Evolutionary conservation across 2,797 vertebrate genomes (phyloP).

Genomic region (Lophius americanus): DNA sequence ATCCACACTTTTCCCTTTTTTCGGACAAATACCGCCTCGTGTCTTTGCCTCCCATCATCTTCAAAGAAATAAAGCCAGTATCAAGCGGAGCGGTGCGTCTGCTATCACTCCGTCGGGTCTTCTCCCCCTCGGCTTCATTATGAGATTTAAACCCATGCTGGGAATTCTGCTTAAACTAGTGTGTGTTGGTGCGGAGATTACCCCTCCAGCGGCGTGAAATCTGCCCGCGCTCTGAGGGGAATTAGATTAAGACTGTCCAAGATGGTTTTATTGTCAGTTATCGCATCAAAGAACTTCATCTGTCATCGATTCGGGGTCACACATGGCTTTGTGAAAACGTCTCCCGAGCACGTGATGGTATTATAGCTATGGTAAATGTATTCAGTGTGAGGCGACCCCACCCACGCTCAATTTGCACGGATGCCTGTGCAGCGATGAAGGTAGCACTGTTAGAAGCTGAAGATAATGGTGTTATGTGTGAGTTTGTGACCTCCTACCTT

Average conservation of each 20-base stretch:
- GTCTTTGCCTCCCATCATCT: slow-evolving; percentile 24
- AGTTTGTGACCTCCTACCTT: slow-evolving; percentile 73
- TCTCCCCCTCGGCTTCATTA: slow-evolving; percentile 62
- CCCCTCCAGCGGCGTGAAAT: slow-evolving; percentile 66
- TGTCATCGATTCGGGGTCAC: slow-evolving; percentile 47
- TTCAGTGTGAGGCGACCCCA: slow-evolving; percentile 28
- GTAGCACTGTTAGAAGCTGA: neutral
- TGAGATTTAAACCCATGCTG: slow-evolving; percentile 59
- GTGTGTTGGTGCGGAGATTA: slow-evolving; percentile 50
- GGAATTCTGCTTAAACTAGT: slow-evolving; percentile 37
- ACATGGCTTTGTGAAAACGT: slow-evolving; percentile 33
- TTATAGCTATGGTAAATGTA: slow-evolving; percentile 24
- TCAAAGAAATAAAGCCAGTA: slow-evolving; percentile 21
- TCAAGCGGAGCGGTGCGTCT: slow-evolving; percentile 17
- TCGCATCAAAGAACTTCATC: slow-evolving; percentile 63
- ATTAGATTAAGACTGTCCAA: slow-evolving; percentile 70
- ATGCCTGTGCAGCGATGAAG: slow-evolving; percentile 41
- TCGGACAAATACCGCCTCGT: slow-evolving; percentile 42
- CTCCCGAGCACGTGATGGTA: slow-evolving; percentile 12
- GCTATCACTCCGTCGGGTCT: slow-evolving; percentile 18
- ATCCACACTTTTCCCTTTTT: slow-evolving; percentile 32
- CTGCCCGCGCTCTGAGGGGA: slow-evolving; percentile 53
- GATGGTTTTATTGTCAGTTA: slow-evolving; percentile 56
- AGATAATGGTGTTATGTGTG: slow-evolving; percentile 5
- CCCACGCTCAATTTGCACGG: slow-evolving; percentile 22